Conservation (phyloP, 1,140 invertebrate species). For the Phenacoccus solenopsis region DNA sequence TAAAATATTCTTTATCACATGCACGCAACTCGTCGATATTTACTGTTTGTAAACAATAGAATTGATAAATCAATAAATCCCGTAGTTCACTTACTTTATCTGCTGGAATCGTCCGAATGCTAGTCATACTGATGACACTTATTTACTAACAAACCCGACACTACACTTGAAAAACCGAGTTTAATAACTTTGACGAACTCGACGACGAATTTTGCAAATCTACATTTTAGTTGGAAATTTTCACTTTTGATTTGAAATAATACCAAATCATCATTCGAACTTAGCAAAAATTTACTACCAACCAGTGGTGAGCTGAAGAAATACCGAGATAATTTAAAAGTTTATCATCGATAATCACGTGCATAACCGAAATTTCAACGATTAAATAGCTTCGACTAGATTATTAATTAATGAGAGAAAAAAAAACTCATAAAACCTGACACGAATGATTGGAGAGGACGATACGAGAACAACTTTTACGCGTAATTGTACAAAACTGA, state of each 20-base stretch:
- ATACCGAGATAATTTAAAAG: too few relatives aligned
- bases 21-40: not conserved
- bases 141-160: not conserved
- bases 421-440: not conserved
- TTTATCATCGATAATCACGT: not conserved
- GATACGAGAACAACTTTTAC: not conserved
- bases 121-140: conserved; percentile 8
- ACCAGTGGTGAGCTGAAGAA: too few relatives aligned
- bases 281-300: not conserved
- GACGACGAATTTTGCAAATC: not conserved
- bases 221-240: not conserved
- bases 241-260: conserved; percentile 10
- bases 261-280: conserved; percentile 4
- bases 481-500: not conserved
- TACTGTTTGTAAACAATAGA: not conserved
- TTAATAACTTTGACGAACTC: not conserved
- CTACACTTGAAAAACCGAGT: not conserved
- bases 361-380: not conserved
- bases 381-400: too few relatives aligned
- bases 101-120: conserved; percentile 1
- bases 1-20: not conserved
- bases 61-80: not conserved
- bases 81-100: not conserved
- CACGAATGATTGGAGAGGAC: not conserved
- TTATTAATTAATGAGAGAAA: not conserved